Percentiles rank a stretch among this genome's conserved stretches.
Conservation (phyloP, 2,797 vertebrate species). For the Spinus olivaceus region DNA sequence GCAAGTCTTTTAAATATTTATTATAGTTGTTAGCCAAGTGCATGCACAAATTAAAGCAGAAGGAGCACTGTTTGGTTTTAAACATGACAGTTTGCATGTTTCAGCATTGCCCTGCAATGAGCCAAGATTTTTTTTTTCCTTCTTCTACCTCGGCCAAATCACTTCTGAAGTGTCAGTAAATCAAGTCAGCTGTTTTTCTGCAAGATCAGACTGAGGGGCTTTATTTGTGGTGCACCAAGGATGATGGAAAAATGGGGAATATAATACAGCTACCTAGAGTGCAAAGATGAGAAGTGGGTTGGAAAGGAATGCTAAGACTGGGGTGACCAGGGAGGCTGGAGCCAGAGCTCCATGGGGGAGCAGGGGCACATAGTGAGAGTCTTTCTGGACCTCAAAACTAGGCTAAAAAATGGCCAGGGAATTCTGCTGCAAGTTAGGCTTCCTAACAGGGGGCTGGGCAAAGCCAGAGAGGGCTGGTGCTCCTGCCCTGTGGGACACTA, state of each 20-base stretch:
- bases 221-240: neutral
- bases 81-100: neutral
- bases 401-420: neutral
- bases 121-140: neutral
- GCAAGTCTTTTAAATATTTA: neutral
- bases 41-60: neutral
- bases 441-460: fast-evolving
- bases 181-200: neutral
- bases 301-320: neutral
- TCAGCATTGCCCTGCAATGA: neutral
- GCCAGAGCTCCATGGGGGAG: fast-evolving
- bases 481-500: too few species aligned
- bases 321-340: fast-evolving
- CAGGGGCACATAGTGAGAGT: fast-evolving
- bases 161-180: neutral
- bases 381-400: neutral
- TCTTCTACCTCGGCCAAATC: fast-evolving
- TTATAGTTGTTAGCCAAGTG: neutral
- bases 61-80: neutral
- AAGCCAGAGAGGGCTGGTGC: neutral
- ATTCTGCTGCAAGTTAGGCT: fast-evolving
- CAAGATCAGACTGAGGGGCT: neutral
- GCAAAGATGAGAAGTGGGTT: neutral
- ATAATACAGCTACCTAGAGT: neutral
- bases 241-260: neutral